Conservation (phyloP, 2,888 invertebrate species). For the Eumerus sabulonum region DNA sequence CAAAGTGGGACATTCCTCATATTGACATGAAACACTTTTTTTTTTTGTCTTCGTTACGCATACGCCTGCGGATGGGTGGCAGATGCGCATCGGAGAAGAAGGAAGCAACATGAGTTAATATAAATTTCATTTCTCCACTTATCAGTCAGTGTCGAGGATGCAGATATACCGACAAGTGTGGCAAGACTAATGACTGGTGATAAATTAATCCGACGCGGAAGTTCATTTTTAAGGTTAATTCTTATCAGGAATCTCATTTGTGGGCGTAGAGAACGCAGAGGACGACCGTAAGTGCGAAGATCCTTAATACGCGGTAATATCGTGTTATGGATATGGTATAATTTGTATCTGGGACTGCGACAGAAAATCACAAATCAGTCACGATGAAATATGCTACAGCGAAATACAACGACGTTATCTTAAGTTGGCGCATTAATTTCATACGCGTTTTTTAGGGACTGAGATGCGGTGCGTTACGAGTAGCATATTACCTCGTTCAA, state of each 20-base stretch:
- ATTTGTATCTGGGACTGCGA: no score
- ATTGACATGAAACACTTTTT: constrained; percentile 64
- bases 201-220: constrained; percentile 41
- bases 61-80: constrained; percentile 5
- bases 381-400: no score
- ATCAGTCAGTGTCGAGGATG: constrained; percentile 64
- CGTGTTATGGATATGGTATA: neutral
- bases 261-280: neutral
- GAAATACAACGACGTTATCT: no score
- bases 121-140: constrained; percentile 66
- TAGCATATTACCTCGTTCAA: no score
- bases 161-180: constrained; percentile 20
- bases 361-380: no score
- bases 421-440: no score
- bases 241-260: constrained; percentile 20
- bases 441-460: no score
- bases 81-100: constrained; percentile 5
- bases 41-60: constrained; percentile 12
- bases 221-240: constrained; percentile 30
- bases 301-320: neutral
- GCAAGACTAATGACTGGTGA: constrained; percentile 45
- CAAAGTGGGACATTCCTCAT: constrained; percentile 54
- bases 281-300: neutral
- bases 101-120: constrained; percentile 63
- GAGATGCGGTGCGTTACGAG: no score